Conservation (phyloP, 2,113 vertebrate species). For the Lepidothrix coronata region DNA sequence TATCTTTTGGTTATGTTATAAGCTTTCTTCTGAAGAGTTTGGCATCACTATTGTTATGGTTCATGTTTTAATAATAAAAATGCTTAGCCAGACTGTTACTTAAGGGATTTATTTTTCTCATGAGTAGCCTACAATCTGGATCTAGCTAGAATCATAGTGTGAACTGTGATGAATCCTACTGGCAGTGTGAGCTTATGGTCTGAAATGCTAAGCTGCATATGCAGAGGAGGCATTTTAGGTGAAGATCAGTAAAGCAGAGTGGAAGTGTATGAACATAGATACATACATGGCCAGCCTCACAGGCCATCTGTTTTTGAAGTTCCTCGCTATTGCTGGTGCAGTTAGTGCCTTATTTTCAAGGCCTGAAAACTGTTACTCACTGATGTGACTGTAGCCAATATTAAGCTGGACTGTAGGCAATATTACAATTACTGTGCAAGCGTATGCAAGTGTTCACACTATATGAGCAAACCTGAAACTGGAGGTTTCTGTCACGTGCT, state of each 20-base stretch:
- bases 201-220: not conserved
- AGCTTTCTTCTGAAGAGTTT: not conserved
- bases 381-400: not conserved
- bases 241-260: not conserved
- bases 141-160: not conserved
- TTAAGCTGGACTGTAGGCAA: not conserved
- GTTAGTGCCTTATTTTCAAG: not conserved
- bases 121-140: not conserved
- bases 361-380: not conserved
- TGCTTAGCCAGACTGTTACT: not conserved
- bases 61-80: conserved; percentile 3
- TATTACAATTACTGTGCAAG: not conserved
- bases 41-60: not conserved
- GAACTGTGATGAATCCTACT: not conserved
- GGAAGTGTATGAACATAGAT: not conserved
- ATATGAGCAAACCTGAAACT: not conserved
- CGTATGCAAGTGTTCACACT: not conserved
- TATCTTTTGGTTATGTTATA: not conserved
- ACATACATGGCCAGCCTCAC: not conserved
- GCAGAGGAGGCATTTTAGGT: not conserved
- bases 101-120: not conserved
- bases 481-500: not conserved
- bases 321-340: not conserved
- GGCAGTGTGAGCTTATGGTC: not conserved
- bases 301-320: not conserved